Base-by-base conservation (phyloP, 2,888 invertebrate species). In the Chrysolina oricalcia region DNA sequence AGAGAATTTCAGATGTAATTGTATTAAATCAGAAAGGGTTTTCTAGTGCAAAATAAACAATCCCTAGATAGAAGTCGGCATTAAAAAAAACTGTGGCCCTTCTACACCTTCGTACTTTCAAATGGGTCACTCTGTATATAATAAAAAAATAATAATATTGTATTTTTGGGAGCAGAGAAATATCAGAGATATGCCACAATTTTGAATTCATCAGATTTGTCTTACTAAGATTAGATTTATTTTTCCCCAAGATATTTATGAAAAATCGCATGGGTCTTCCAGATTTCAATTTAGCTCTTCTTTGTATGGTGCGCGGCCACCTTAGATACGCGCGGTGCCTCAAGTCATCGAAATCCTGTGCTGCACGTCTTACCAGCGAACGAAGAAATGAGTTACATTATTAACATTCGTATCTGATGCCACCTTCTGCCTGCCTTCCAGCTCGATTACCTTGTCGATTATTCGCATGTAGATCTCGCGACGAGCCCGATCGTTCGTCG, bases 371-470 rank as follows among this genome's bases (percentile, higher is more conserved):
- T 13, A n/a, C 27, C n/a, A 27, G 59, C 23, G 23, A 6, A 27
- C 15, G n/a, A 59, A 59, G 27, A 27, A 59, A 59, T 59, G 27
- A 59, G 15, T n/a, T 27, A 59, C 59, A 27, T 59, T 59, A 59
- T 6, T n/a, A 59, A 59, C 59, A 27, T 59, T 59, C 59, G n/a
- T 9, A 27, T 59, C 59, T 15, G 59, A 59, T 59, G 59, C 59
- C 59, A 59, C 27, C 59, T 59, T 59, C 59, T 59, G 59, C 59
- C 19, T 27, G 59, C 59, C 59, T 59, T 59, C 59, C 59, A 59
- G 59, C 17, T 9, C 15, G 59, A 59, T 59, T 59, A 35, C 59
- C 59, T 59, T 59, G 59, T 59, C 15, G 59, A 59, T n/a, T 59
- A 59, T 59, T 59, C 59, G 59, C 59, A 59, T 27, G 59, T 59